phyloP scores from a whole-genome alignment of 2,888 invertebrate genomes.

The Tipula lateralis region DNA sequence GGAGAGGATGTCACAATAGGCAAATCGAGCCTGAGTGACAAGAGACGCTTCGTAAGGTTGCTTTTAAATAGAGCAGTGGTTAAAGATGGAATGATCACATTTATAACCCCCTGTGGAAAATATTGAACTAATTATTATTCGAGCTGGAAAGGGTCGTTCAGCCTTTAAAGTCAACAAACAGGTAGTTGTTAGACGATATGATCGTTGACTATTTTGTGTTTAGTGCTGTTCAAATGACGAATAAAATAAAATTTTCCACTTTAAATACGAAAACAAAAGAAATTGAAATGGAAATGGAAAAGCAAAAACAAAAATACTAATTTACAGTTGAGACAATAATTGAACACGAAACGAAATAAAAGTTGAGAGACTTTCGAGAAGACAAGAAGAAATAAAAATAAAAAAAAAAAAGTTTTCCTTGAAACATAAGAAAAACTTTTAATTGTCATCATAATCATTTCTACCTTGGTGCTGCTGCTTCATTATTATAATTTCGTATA shows the following conservation, averaged over 20 bases:
- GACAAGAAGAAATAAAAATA: no score
- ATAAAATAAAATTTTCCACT: not conserved
- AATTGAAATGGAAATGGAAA: not conserved
- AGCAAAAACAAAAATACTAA: not conserved
- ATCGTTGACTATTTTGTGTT: not conserved
- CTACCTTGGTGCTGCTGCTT: not conserved
- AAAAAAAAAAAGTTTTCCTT: not conserved
- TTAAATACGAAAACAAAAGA: not conserved
- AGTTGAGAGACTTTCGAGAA: not conserved
- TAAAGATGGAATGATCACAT: no score
- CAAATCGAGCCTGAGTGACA: no score
- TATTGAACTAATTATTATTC: no score
- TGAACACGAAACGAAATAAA: not conserved
- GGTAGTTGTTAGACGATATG: no score
- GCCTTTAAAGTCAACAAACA: no score
- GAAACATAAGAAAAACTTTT: not conserved
- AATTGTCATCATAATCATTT: conserved; percentile 6
- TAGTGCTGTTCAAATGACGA: not conserved
- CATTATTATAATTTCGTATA: not conserved
- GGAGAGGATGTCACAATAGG: no score
- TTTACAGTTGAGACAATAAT: not conserved
- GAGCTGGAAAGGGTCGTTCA: no score
- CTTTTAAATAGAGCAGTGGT: no score
- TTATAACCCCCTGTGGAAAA: no score
- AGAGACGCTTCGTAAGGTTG: no score